phyloP scores from a whole-genome alignment of 53 echinoderm and acorn worm genomes.

The Antedon mediterranea region DNA sequence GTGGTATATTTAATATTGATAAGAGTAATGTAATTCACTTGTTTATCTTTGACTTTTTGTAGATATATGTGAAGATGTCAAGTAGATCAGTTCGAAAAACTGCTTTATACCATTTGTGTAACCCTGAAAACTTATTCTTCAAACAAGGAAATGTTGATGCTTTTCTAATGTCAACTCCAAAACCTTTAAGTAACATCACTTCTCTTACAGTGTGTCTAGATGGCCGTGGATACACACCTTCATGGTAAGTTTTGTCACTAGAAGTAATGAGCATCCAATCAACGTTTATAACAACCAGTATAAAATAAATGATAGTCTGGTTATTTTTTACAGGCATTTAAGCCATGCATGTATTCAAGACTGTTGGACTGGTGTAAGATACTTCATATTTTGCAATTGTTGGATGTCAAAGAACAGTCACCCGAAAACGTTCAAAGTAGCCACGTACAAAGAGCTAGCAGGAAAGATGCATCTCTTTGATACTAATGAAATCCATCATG shows the following conservation, averaged over 20 bases:
- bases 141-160: background rate
- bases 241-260: constrained; percentile 3
- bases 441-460: background rate
- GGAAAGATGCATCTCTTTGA: background rate
- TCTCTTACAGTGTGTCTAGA: background rate
- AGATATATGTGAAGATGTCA: background rate
- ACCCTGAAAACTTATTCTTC: background rate
- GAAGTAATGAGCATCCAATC: no score
- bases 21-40: no score
- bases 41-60: background rate
- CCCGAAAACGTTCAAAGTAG: background rate
- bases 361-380: background rate
- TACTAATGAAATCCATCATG: background rate
- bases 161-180: background rate
- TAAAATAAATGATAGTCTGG: no score
- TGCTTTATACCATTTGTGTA: background rate
- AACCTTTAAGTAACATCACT: background rate
- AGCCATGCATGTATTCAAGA: background rate
- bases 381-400: background rate
- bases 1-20: no score
- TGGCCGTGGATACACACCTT: constrained; percentile 4
- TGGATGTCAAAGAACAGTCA: background rate
- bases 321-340: background rate
- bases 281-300: no score
- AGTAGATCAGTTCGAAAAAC: background rate